Percentiles rank a stretch among this genome's conserved stretches.
phyloP scores from a whole-genome alignment of 2,888 invertebrate species.

The Scaeva pyrastri region DNA sequence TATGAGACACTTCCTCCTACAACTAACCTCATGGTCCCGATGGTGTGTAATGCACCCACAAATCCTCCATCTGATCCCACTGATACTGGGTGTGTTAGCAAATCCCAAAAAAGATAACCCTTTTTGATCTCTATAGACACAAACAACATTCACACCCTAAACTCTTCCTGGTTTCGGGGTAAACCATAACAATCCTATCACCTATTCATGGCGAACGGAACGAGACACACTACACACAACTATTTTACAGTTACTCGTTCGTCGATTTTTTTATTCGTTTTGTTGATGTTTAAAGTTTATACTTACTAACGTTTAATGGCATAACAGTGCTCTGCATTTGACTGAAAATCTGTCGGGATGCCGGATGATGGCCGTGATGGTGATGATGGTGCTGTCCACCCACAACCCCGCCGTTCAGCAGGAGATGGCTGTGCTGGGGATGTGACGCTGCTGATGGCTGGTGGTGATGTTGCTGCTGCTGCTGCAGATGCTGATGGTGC shows the following conservation, averaged over 20 bases:
- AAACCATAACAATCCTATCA: conserved; percentile 63
- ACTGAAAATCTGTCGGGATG: conserved; percentile 82
- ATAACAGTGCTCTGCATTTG: conserved; percentile 83
- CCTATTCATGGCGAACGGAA: conserved; percentile 60
- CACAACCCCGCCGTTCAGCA: conserved; percentile 68
- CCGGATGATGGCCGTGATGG: conserved; percentile 75
- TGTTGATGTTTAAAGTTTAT: conserved; percentile 72
- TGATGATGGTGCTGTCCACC: conserved; percentile 66
- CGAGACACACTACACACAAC: conserved; percentile 19
- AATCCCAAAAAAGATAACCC: conserved; percentile 57
- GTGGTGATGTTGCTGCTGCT: conserved; percentile 74
- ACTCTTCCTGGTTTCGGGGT: neutral
- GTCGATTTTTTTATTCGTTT: conserved; percentile 8
- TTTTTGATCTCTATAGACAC: conserved; percentile 55
- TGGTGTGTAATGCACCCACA: conserved; percentile 6
- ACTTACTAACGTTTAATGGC: conserved; percentile 84
- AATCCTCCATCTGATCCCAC: conserved; percentile 16
- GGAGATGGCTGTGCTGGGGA: conserved; percentile 66
- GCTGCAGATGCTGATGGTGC: conserved; percentile 67
- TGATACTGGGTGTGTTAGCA: conserved; percentile 12
- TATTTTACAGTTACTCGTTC: conserved; percentile 36
- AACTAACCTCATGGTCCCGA: neutral
- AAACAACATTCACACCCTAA: conserved; percentile 51
- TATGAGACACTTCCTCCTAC: neutral
- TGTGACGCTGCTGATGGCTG: conserved; percentile 67